Conservation (phyloP, 1,140 invertebrate species). For the Leucophenga varia region DNA sequence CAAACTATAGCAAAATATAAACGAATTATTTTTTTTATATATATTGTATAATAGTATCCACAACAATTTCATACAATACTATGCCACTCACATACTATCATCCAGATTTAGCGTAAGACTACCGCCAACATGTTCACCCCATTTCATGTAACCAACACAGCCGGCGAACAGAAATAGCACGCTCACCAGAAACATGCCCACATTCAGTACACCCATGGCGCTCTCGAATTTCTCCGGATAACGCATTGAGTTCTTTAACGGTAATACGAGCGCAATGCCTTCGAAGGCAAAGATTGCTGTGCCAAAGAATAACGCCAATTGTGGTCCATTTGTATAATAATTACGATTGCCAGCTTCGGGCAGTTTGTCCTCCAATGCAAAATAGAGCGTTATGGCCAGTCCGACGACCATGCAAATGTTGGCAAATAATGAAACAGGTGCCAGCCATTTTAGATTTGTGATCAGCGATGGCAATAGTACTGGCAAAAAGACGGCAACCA, state of each 20-base stretch:
- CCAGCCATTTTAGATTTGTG: slow-evolving; percentile 72
- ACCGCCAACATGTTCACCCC: slow-evolving; percentile 69
- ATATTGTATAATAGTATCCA: too few relatives aligned
- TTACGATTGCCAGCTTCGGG: slow-evolving; percentile 61
- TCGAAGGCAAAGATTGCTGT: slow-evolving; percentile 80
- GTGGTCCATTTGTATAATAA: slow-evolving; percentile 62
- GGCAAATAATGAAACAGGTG: slow-evolving; percentile 72
- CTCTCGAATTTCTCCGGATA: slow-evolving; percentile 75
- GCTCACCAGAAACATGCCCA: slow-evolving; percentile 69
- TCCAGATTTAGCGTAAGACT: slow-evolving; percentile 74
- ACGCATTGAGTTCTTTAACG: slow-evolving; percentile 87
- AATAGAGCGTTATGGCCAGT: slow-evolving; percentile 70
- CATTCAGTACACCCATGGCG: slow-evolving; percentile 77
- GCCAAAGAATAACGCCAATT: slow-evolving; percentile 72
- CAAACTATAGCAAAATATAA: slow-evolving; percentile 54
- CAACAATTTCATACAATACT: not conserved
- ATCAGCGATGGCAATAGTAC: slow-evolving; percentile 75
- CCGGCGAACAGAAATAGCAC: slow-evolving; percentile 76
- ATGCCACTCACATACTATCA: slow-evolving; percentile 40
- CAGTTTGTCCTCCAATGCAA: slow-evolving; percentile 66
- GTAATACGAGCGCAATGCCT: slow-evolving; percentile 78
- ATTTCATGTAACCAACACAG: slow-evolving; percentile 82
- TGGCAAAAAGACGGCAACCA: slow-evolving; percentile 70
- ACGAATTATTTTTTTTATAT: too few relatives aligned
- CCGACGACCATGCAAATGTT: slow-evolving; percentile 70